Evolutionary conservation across 2,888 invertebrate species (phyloP).

Genomic region (Zootermopsis nevadensis): DNA sequence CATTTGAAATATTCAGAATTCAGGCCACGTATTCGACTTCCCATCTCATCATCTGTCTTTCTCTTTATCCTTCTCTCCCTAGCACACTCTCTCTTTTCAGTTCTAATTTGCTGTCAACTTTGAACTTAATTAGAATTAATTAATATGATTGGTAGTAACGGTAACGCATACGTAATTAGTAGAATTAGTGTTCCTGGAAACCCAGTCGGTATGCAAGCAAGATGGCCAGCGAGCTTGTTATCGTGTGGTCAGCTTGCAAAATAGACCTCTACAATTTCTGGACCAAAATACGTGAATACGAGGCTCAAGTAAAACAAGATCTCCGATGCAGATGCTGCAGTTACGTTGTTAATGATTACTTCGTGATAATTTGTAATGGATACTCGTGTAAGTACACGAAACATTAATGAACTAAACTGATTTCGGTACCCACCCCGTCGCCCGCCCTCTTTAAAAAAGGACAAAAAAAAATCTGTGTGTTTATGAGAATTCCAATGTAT

Average conservation of each 20-base stretch:
- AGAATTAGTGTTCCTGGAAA: constrained; percentile 44
- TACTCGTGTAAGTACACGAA: constrained; percentile 8
- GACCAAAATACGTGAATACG: constrained; percentile 1
- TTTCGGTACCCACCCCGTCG: not conserved
- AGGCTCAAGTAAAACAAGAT: not conserved
- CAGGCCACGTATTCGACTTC: constrained; percentile 45
- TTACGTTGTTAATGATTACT: constrained; percentile 36
- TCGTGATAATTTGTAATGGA: constrained; percentile 40
- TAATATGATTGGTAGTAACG: constrained; percentile 73
- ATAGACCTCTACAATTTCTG: constrained; percentile 38
- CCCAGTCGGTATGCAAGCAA: constrained; percentile 18
- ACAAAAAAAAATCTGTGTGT: constrained; percentile 20
- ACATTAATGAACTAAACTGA: constrained; percentile 42
- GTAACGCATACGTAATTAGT: constrained; percentile 52
- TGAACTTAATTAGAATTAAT: constrained; percentile 86
- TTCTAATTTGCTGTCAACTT: constrained; percentile 67
- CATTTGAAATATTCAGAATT: constrained; percentile 20
- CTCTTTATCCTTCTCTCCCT: constrained; percentile 50
- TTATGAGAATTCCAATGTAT: constrained; percentile 32
- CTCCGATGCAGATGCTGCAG: not conserved
- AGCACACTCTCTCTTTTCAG: constrained; percentile 51
- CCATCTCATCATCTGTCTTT: constrained; percentile 48
- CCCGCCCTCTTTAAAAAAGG: not conserved
- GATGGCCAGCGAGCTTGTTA: constrained; percentile 38
- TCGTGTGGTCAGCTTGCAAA: constrained; percentile 34